Evolutionary conservation across 2,888 invertebrate species (phyloP).

Genomic region (Odontothrips loti): DNA sequence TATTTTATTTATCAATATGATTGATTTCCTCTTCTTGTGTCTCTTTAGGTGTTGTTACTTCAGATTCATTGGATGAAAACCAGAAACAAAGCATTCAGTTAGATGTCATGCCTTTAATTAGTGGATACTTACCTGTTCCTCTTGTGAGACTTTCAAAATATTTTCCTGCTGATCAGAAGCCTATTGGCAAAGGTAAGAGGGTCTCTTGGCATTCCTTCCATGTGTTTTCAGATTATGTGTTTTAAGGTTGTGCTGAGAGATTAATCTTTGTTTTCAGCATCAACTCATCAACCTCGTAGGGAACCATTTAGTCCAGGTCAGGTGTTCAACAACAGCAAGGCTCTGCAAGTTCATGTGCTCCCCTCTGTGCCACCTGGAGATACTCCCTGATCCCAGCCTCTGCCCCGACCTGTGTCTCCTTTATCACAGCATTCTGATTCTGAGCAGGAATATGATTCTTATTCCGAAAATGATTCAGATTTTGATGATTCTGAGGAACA

Average conservation of each 20-base stretch:
- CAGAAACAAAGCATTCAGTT: slow-evolving; percentile 66
- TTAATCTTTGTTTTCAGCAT: not conserved
- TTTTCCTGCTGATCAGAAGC: slow-evolving; percentile 63
- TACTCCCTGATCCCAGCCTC: slow-evolving; percentile 55
- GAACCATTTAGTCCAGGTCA: slow-evolving; percentile 88
- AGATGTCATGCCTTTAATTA: slow-evolving; percentile 89
- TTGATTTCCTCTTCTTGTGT: slow-evolving; percentile 28
- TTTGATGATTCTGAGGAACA: not conserved
- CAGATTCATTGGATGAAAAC: slow-evolving; percentile 58
- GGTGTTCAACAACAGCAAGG: slow-evolving; percentile 88
- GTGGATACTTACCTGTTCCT: slow-evolving; percentile 85
- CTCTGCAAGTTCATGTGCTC: slow-evolving; percentile 89
- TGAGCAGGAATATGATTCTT: not conserved
- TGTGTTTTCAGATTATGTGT: not conserved
- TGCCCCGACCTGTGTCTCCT: not conserved
- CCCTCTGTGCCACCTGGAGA: slow-evolving; percentile 73
- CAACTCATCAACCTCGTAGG: slow-evolving; percentile 62
- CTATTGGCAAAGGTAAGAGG: not conserved
- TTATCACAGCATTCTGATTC: not conserved
- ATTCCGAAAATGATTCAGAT: not conserved
- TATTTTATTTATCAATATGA: no score
- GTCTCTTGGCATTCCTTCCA: not conserved
- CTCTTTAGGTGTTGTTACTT: slow-evolving; percentile 61
- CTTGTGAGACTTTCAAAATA: slow-evolving; percentile 84
- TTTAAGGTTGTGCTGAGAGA: no score